These are phyloP conservation scores for Spongia lamella DNA, from an alignment of 37 sponge, comb jelly and placozoan genomes.

Conservation along the genomic window DNA sequence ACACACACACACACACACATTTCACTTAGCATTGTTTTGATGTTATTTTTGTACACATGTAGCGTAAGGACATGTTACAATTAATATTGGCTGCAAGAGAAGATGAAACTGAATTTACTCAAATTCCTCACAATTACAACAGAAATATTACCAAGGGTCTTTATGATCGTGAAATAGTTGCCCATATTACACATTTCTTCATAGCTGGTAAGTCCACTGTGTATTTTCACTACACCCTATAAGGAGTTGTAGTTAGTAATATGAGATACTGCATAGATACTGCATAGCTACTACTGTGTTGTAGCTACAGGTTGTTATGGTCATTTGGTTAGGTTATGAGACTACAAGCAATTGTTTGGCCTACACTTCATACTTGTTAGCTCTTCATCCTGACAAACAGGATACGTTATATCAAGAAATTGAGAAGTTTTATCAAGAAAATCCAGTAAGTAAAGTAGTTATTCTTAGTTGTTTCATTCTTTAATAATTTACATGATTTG, in stretches of 20 bases:
- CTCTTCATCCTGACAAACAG: conserved; percentile 59
- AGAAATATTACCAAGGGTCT: background rate
- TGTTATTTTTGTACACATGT: no score
- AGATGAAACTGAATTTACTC: conserved; percentile 16
- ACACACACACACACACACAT: no score
- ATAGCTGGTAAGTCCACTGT: no score
- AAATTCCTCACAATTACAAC: no score
- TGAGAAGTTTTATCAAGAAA: conserved; percentile 46
- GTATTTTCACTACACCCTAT: no score
- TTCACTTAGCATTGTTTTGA: no score
- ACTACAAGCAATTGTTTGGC: conserved; percentile 73
- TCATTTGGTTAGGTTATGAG: conserved; percentile 35
- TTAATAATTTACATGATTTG: no score
- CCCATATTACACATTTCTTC: conserved; percentile 56
- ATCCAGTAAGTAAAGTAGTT: conserved; percentile 17
- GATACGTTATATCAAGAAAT: conserved; percentile 61
- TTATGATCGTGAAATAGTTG: conserved; percentile 50
- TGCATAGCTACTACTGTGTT: no score
- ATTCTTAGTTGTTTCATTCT: no score
- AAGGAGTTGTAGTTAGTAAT: no score
- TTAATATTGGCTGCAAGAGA: conserved; percentile 59
- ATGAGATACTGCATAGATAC: no score
- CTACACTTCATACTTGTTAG: conserved; percentile 66
- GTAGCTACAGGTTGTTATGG: no score
- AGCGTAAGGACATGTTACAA: conserved; percentile 57